Conservation (phyloP, 2,888 invertebrate genomes). For the Thera britannica region DNA sequence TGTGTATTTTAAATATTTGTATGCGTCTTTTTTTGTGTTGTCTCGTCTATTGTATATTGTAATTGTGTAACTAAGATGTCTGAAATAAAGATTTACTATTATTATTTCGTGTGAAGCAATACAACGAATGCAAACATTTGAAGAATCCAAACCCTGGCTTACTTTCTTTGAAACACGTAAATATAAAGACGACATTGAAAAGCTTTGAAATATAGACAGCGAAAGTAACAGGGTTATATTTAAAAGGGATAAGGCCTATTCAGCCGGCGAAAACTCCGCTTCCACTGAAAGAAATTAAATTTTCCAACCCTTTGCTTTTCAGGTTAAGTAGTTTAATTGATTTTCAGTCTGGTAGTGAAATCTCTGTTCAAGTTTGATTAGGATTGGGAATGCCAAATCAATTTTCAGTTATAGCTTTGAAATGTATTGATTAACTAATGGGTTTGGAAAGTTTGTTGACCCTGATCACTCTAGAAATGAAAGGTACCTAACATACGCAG, state of each 20-base stretch:
- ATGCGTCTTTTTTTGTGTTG: no score
- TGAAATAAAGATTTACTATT: no score
- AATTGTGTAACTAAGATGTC: no score
- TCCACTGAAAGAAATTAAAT: conserved; percentile 46
- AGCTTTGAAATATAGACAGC: conserved; percentile 38
- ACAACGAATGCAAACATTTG: background rate
- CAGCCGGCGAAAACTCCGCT: conserved; percentile 20
- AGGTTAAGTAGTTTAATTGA: conserved; percentile 38
- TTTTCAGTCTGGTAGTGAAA: conserved; percentile 31
- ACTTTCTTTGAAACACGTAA: conserved; percentile 15
- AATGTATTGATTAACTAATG: conserved; percentile 7
- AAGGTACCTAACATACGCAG: no score
- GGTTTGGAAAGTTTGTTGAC: background rate
- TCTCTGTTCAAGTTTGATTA: conserved; percentile 34
- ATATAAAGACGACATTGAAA: conserved; percentile 31
- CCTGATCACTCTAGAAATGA: no score
- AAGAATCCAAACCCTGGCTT: conserved; percentile 7
- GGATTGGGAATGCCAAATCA: conserved; percentile 26
- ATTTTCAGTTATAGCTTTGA: conserved; percentile 22
- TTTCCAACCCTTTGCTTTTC: conserved; percentile 41
- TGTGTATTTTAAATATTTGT: no score
- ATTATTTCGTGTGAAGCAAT: background rate
- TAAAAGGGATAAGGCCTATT: conserved; percentile 38
- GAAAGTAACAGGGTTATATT: conserved; percentile 37
- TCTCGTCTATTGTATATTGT: no score